Base-by-base conservation (phyloP, 2,113 vertebrate genomes). In the Catharus fuscescens region DNA sequence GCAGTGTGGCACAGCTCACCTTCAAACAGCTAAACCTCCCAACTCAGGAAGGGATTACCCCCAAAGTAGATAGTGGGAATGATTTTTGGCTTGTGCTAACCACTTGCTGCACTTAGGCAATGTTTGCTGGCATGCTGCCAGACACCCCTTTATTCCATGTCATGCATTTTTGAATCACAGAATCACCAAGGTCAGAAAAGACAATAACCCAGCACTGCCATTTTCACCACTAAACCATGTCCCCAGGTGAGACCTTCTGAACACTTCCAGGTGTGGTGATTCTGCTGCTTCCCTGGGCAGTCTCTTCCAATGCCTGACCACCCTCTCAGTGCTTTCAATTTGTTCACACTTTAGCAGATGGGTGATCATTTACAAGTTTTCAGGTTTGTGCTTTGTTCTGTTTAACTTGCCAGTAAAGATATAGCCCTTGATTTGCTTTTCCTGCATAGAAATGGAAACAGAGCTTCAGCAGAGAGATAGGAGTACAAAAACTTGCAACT, bases 81-180 rank as follows among this genome's bases (percentile, higher is more conserved):
- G 6, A 60, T 77, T 80, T 48, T 52, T 72, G 15, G 5, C 14
- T 67, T 79, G 28, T 34, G 19, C 10, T 66, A 53, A 62, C 2
- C 28, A 23, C 32, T 61, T 32, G 25, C 15, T 56, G 24, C 18
- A 12, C 9, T n/a, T 15, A n/a, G 28, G 5, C 29, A 70, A 12
- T 8, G 6, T 44, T 48, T 80, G 36, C 31, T 56, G 28, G 14
- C 17, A 6, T 15, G n/a, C 9, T 53, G 20, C 12, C 1, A 11
- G 38, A 21, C 9, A 26, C 16, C 0, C 0, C 6, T 10, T 56
- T 32, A 67, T 76, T 44, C 26, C 18, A 7, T 7, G 32, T 23
- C 29, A 26, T 8, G 25, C 23, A 61, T 16, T 52, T 82, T 21
- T 54, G 29, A 76, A 54, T 48, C 20, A 31, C 2, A 26, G 29